Evolutionary conservation across 1,140 invertebrate species (phyloP).

Genomic region (Agraylea sexmaculata): DNA sequence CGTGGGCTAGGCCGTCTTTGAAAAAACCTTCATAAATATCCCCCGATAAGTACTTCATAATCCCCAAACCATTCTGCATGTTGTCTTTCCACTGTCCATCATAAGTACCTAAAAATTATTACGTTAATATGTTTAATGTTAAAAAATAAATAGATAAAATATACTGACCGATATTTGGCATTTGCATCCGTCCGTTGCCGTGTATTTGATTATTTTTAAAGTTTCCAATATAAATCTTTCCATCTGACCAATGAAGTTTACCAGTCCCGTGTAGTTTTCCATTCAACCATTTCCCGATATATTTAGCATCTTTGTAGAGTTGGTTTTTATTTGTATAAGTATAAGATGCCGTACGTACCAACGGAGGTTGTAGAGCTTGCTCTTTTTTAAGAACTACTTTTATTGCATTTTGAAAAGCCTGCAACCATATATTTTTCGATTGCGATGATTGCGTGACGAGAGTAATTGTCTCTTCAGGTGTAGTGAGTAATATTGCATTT

Average conservation of each 20-base stretch:
- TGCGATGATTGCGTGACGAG: constrained; percentile 51
- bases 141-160: no score
- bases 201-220: constrained; percentile 63
- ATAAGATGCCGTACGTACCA: constrained; percentile 56
- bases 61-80: constrained; percentile 67
- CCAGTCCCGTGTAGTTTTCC: constrained; percentile 74
- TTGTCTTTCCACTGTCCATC: constrained; percentile 80
- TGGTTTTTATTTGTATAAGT: constrained; percentile 56
- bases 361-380: constrained; percentile 47
- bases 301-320: constrained; percentile 65
- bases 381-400: constrained; percentile 44
- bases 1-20: constrained; percentile 69
- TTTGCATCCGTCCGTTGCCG: constrained; percentile 60
- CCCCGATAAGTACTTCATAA: constrained; percentile 52
- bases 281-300: constrained; percentile 62
- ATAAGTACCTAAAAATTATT: constrained; percentile 46
- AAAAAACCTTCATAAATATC: constrained; percentile 78
- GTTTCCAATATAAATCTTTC: constrained; percentile 63
- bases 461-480: constrained; percentile 65
- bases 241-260: constrained; percentile 70
- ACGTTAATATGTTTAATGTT: no score
- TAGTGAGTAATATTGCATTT: constrained; percentile 55
- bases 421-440: constrained; percentile 70
- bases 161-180: constrained; percentile 40
- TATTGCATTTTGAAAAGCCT: constrained; percentile 52